Base-by-base conservation (phyloP, 2,113 vertebrate genomes). In the Cyprinus carpio region DNA sequence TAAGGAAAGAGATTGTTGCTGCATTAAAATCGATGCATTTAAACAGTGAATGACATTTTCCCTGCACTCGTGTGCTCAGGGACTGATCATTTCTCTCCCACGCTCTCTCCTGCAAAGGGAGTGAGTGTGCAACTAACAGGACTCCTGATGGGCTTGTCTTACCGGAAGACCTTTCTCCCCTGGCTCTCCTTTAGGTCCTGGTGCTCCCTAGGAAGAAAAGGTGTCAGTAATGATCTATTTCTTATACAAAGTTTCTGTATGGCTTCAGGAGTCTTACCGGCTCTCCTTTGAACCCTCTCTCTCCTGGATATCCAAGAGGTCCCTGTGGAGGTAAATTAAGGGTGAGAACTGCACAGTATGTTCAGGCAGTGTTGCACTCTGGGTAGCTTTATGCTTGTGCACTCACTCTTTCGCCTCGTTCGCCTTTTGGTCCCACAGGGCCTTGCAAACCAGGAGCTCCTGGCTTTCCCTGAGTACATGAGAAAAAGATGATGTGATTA, bases 111-210 rank as follows among this genome's bases (percentile, higher is more conserved):
- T 79, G n/a, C 60, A 72, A 82, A 84, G 81, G 20, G 60, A 58
- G 46, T 75, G 29, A 75, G 75, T 58, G 11, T 75, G 74, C 81
- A 58, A 86, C 76, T 27, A 46, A 89, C 49, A 79, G 25, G 13
- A 34, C n/a, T 25, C 49, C 71, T 58, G 34, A 46, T 25, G 58
- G 65, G 20, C 43, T 62, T 23, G 54, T 90, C 98, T 97, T 96
- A 99, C 98, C 97, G 97, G 97, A 56, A 96, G 94, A 82, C 95
- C 97, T 92, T 96, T 97, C 72, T 97, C 96, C 51, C 97, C 98
- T 0, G 95, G 95, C 88, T 98, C 95, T 87, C 98, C 98, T 92
- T 96, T 96, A 76, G 92, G 93, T 82, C 97, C 98, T 5, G 94
- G 93, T 72, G 92, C 88, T 56, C 98, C 98, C 98, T 98, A 91